Conservation (phyloP, 2,113 vertebrate genomes). For the Spea bombifrons region DNA sequence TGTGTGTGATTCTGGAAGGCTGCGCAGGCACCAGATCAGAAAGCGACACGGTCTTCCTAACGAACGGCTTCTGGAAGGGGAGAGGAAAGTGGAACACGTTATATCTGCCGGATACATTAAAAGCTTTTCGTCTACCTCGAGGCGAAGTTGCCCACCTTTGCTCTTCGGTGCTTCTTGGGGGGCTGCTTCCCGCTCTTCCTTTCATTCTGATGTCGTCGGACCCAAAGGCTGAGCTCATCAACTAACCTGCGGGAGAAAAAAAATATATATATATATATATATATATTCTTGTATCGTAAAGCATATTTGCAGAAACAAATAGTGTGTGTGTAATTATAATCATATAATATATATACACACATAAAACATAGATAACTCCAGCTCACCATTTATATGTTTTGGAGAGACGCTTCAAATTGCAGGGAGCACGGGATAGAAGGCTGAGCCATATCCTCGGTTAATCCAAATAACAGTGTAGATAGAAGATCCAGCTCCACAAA, state of each 20-base stretch:
- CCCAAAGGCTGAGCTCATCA: conserved; percentile 84
- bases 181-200: conserved; percentile 72
- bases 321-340: not conserved
- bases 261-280: not conserved
- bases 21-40: conserved; percentile 37
- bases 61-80: conserved; percentile 44
- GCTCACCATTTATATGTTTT: too few species aligned
- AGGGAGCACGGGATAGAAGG: too few species aligned
- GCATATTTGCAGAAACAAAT: not conserved
- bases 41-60: conserved; percentile 13
- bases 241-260: conserved; percentile 67
- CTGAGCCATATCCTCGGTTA: too few species aligned
- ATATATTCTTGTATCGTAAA: not conserved
- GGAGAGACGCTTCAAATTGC: too few species aligned
- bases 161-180: conserved; percentile 60
- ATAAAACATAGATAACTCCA: too few species aligned
- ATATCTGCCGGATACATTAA: not conserved
- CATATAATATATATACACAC: not conserved
- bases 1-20: conserved; percentile 16
- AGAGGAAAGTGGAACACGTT: conserved; percentile 18
- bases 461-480: too few species aligned
- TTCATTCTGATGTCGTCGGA: conserved; percentile 79
- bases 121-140: not conserved
- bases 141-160: not conserved
- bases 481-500: too few species aligned